Evolutionary conservation across 2,113 vertebrate species (phyloP), one percentile per base, ranked within the genome.

Genomic region (Tragelaphus scriptus): DNA sequence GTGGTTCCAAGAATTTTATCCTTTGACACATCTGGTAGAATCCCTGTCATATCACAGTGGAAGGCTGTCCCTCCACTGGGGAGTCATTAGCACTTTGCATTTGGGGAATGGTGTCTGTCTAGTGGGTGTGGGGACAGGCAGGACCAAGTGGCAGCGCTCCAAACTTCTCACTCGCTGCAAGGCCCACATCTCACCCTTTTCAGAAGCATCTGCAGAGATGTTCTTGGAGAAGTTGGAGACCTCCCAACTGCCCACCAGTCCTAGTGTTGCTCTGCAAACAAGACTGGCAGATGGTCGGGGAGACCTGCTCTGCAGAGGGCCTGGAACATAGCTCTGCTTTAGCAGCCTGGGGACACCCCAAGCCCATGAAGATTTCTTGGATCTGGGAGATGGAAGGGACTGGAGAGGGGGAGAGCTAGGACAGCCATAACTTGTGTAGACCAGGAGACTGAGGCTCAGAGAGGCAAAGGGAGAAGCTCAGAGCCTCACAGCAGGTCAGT

Each of bases 131-230:
- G 80, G 94, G 95, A 92, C 94, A 95, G 87, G 87, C 82, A 49
- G 80, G 88, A 49, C 75, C 2, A 15, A 49, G 88, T 97, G 98
- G 96, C 96, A 95, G 90, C 5, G 0, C 53, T 96, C 97, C 97
- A 96, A 15, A 84, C 77, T 98, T 97, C 96, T 97, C 96, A 89
- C 92, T 98, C 25, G 16, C 88, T 80, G 26, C n/a, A 12, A 98
- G 96, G 97, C 98, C 97, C 98, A 98, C 97, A 40, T 97, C 77
- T 92, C 98, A 94, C 98, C 97, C 97, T 98, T 98, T 98, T 49
- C 95, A 36, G 93, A 95, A 94, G 95, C 98, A 94, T 98, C 97
- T 97, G 97, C 71, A 97, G 93, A 0, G 85, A 91, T 89, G 96
- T 94, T 97, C 80, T 88, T 15, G 92, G 92, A 86, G 53, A 75